These are phyloP conservation scores for Bathynomus jamesi DNA, from an alignment of 1,140 invertebrate genomes.

Conservation along the genomic window DNA sequence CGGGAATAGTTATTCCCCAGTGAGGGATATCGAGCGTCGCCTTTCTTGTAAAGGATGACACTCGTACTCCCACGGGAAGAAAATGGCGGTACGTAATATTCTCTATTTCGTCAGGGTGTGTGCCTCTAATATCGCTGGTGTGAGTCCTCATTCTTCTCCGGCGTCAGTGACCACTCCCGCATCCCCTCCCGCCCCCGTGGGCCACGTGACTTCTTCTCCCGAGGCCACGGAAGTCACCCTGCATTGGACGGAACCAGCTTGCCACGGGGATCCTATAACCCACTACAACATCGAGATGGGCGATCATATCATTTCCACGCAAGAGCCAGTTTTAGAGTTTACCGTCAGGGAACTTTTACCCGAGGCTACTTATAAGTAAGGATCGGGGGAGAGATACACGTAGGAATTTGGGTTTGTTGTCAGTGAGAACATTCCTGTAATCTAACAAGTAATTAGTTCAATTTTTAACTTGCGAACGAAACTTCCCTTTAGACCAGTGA, in stretches of 20 bases:
- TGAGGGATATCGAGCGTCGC: too few species aligned
- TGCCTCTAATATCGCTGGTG: constrained; percentile 67
- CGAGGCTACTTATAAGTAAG: constrained; percentile 52
- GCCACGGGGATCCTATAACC: constrained; percentile 62
- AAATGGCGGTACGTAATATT: too few species aligned
- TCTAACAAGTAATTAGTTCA: too few species aligned
- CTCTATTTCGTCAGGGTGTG: too few species aligned
- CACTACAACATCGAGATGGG: constrained; percentile 67
- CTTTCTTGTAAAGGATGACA: too few species aligned
- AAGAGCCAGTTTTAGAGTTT: constrained; percentile 43
- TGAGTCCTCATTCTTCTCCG: constrained; percentile 59
- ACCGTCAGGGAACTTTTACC: constrained; percentile 48
- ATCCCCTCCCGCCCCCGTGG: constrained; percentile 61
- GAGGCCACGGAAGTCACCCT: constrained; percentile 59
- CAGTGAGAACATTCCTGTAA: too few species aligned
- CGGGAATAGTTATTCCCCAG: too few species aligned
- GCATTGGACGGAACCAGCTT: constrained; percentile 60
- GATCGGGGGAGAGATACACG: too few species aligned
- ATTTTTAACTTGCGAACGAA: too few species aligned
- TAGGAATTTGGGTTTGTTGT: too few species aligned
- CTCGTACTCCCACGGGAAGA: too few species aligned
- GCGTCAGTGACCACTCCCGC: constrained; percentile 58
- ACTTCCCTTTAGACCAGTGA: too few species aligned
- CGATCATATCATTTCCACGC: constrained; percentile 53
- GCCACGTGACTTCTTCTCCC: constrained; percentile 50